Base-by-base conservation (phyloP, 2,113 vertebrate genomes). In the Calidris pugnax region DNA sequence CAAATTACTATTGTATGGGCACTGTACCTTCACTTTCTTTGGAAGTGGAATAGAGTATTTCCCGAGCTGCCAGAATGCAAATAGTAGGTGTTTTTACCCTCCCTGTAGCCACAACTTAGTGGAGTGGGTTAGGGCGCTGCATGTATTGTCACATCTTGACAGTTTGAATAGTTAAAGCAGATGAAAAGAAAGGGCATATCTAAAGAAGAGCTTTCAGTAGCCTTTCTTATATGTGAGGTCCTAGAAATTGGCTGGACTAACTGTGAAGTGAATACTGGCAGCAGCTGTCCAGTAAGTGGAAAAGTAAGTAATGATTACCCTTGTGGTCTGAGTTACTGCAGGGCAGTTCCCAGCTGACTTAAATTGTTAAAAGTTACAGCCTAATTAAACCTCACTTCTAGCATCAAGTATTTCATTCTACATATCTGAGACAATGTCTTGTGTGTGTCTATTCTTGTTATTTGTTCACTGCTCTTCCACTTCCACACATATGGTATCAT, bases 331-430 rank as follows among this genome's bases (percentile, higher is more conserved):
- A 87, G 81, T 53, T 82, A 68, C 74, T 94, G 53, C 69, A 77
- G 85, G 56, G 87, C 56, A 57, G 3, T 5, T 95, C 89, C 84
- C 87, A 76, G 48, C 35, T 85, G 91, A 96, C 57, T 82, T 41
- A 73, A 66, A 60, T 9, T 93, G 74, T 63, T 95, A 75, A 48
- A 94, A 96, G 48, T 75, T 94, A 75, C 39, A 69, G 69, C 22
- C 77, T 91, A 91, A 95, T 89, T 91, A 96, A 93, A 78, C 33
- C 48, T 85, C 35, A 28, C 30, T 47, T 79, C 66, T 89, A 75
- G 30, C 21, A 92, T 53, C 57, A 64, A 59, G 43, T 33, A 78
- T 35, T 75, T 83, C 39, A 82, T 71, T 39, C 51, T 39, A 6
- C 4, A 1, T 63, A 63, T 47, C 55, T 81, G 30, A 75, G 33